phyloP scores from a whole-genome alignment of 2,888 invertebrate species.

The Encarsia formosa region DNA sequence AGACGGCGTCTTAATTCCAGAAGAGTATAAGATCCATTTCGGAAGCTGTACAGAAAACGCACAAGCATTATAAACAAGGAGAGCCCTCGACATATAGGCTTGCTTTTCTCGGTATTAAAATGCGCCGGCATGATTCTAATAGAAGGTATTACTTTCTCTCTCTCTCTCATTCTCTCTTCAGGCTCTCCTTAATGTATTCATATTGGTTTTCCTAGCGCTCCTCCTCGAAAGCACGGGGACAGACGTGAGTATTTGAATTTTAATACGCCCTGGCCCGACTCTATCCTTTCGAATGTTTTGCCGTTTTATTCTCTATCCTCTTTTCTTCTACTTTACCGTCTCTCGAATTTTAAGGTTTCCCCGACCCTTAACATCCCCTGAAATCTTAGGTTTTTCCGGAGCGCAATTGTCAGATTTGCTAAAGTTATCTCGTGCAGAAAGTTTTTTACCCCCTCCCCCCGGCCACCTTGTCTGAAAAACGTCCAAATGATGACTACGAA shows the following conservation, averaged over 20 bases:
- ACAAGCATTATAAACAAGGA: no score
- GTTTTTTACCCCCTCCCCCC: no score
- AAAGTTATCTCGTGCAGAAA: no score
- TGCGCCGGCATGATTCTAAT: constrained; percentile 48
- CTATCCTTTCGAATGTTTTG: not conserved
- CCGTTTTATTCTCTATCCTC: not conserved
- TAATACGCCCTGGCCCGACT: constrained; percentile 30
- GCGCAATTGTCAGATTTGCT: no score
- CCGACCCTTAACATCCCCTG: no score
- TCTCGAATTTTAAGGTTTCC: no score
- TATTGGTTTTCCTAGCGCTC: constrained; percentile 37
- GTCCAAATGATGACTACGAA: not conserved
- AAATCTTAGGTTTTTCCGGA: no score
- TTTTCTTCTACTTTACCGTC: no score
- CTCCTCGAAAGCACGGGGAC: not conserved
- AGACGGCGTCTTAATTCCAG: no score
- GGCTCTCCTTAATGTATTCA: constrained; percentile 44
- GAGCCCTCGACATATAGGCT: no score
- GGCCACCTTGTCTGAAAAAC: not conserved
- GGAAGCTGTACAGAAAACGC: no score
- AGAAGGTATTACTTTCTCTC: constrained; percentile 43
- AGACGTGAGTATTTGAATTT: constrained; percentile 39
- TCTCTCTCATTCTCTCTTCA: constrained; percentile 31
- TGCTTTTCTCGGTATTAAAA: constrained; percentile 38
- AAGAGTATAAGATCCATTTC: no score